Evolutionary conservation across 2,888 invertebrate genomes (phyloP), one percentile per base, ranked within the genome.

Genomic region (Heteropelma amictum): DNA sequence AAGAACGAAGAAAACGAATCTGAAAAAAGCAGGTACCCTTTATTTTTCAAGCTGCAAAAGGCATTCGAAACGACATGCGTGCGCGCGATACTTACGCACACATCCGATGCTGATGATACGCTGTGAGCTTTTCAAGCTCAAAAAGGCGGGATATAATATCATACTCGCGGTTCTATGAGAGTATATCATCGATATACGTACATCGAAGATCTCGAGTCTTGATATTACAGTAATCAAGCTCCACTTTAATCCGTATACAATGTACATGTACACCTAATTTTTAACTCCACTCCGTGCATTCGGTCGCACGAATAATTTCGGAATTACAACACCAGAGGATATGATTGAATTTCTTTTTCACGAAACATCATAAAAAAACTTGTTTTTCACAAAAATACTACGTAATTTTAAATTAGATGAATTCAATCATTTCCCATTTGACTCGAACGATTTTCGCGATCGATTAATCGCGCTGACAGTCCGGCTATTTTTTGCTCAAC

Each of bases 51-150:
- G 51, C 35, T 26, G 14, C 30, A 38, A 42, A 35, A 42, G 14
- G 38, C 33, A 30, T 19, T 38, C 33, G 3, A 21, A 56, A 35
- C 35, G 10, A 17, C 45, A 33, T 45, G 54, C 45, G 21, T 38
- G 33, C n/a, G 3, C 65, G 19, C n/a, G 45, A 67, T 26, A 42
- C 53, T 54, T 40, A 38, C 21, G 17, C 17, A 38, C 38, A 28
- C 23, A 30, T 26, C 7, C 33, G 23, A 38, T 38, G 14, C 38
- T 56, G 35, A 45, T 45, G 3, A 67, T 45, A 54, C 35, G 35
- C 26, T 10, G 53, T 12, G 17, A 28, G 42, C 19, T 35, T 38
- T 28, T 28, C 61, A 61, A 61, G 61, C 47, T 61, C 14, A 47
- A 19, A 42, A 19, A 45, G 23, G 12, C 33, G 26, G 8, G 23